A percentile compares a stretch with the other conserved stretches of the same genome.
Conservation (phyloP, 1,140 invertebrate species). For the Heliconius nattereri region DNA sequence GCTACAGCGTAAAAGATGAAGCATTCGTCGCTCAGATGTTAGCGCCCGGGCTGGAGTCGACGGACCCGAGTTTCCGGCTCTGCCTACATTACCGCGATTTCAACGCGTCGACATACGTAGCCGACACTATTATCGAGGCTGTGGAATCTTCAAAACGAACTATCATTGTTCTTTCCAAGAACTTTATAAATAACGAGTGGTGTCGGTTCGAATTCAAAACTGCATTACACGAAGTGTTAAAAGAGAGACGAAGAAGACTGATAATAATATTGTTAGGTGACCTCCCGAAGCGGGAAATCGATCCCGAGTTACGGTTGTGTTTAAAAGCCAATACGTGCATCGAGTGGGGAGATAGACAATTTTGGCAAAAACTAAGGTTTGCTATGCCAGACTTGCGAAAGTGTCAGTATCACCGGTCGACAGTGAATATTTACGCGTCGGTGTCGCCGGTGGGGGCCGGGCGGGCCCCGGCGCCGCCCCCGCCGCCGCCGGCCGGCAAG, state of each 20-base stretch:
- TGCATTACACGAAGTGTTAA: constrained; percentile 94
- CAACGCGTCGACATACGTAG: constrained; percentile 91
- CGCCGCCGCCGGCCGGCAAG: constrained; percentile 84
- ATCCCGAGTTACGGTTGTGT: constrained; percentile 93
- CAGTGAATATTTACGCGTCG: constrained; percentile 85
- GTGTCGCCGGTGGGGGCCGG: constrained; percentile 80
- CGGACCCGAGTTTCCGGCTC: constrained; percentile 88
- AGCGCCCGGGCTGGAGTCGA: constrained; percentile 90
- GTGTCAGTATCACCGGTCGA: constrained; percentile 83
- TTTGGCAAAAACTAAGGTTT: constrained; percentile 96
- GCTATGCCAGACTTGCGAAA: constrained; percentile 91
- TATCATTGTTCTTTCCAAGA: constrained; percentile 94
- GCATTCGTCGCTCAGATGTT: constrained; percentile 93
- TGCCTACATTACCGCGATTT: constrained; percentile 93
- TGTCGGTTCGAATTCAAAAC: constrained; percentile 95
- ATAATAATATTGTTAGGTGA: constrained; percentile 94
- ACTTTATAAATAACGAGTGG: constrained; percentile 97
- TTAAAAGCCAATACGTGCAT: constrained; percentile 94
- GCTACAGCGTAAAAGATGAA: constrained; percentile 95
- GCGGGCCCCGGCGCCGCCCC: constrained; percentile 83
- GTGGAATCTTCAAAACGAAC: constrained; percentile 94
- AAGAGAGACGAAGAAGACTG: constrained; percentile 89
- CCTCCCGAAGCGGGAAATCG: constrained; percentile 91
- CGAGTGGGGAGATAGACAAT: constrained; percentile 95
- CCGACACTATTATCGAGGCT: constrained; percentile 94